phyloP scores from a whole-genome alignment of 1,140 invertebrate species.

The Chrysomallon squamiferum region DNA sequence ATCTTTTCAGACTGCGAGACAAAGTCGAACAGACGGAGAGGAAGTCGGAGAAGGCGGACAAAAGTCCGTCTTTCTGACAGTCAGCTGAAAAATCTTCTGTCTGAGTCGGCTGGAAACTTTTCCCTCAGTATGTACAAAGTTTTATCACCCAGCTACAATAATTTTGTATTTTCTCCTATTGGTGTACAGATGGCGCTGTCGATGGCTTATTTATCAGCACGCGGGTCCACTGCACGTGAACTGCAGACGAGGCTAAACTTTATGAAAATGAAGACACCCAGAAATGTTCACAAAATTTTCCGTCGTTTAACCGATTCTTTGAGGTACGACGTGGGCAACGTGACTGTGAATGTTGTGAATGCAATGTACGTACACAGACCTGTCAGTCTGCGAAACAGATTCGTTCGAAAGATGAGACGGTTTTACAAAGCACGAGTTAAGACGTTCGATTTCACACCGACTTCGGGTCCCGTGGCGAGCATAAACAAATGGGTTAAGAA shows the following conservation, averaged over 20 bases:
- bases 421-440: not conserved
- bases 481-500: not conserved
- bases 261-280: not conserved
- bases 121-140: not conserved
- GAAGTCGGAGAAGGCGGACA: too few relatives aligned
- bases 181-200: not conserved
- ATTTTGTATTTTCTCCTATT: not conserved
- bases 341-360: not conserved
- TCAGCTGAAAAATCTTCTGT: too few relatives aligned
- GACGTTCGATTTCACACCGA: not conserved
- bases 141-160: not conserved
- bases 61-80: too few relatives aligned
- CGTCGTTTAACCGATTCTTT: not conserved
- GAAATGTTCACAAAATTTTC: not conserved
- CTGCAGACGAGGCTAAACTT: not conserved
- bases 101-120: not conserved
- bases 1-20: not conserved
- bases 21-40: not conserved
- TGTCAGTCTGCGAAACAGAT: conserved; percentile 1
- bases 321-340: not conserved
- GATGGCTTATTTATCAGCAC: not conserved
- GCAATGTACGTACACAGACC: not conserved
- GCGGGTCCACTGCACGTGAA: not conserved
- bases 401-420: not conserved
- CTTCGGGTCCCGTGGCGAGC: not conserved